Percentiles rank a stretch among this genome's conserved stretches.
Conservation (phyloP, 1,140 invertebrate species). For the Zaprionus africanus region DNA sequence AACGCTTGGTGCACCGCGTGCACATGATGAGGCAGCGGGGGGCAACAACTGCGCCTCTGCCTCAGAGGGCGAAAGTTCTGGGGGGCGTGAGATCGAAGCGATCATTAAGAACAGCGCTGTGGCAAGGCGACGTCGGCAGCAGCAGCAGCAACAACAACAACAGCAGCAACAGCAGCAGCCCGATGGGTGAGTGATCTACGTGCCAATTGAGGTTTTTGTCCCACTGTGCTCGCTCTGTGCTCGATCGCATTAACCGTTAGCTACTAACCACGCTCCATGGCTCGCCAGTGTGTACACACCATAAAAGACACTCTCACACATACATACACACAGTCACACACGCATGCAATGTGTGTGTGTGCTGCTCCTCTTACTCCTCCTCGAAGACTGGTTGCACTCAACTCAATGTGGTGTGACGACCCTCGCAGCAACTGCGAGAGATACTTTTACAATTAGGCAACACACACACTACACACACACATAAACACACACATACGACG, state of each 20-base stretch:
- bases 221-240: conserved; percentile 39
- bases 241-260: conserved; percentile 55
- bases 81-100: conserved; percentile 86
- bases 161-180: conserved; percentile 55
- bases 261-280: conserved; percentile 53
- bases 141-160: conserved; percentile 58
- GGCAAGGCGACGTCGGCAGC: conserved; percentile 79
- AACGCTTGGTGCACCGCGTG: conserved; percentile 62
- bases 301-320: conserved; percentile 24
- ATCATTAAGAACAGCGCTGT: conserved; percentile 86
- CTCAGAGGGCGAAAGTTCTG: conserved; percentile 86
- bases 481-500: not conserved
- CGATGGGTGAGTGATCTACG: conserved; percentile 70
- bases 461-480: not conserved
- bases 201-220: conserved; percentile 20
- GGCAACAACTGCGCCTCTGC: conserved; percentile 70
- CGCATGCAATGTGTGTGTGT: conserved; percentile 59
- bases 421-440: not conserved
- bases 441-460: not conserved
- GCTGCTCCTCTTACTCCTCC: conserved; percentile 8
- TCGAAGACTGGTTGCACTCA: conserved; percentile 65
- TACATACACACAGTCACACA: conserved; percentile 19
- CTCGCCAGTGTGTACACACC: not conserved
- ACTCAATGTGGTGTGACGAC: conserved; percentile 6
- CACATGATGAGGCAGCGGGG: not conserved